Evolutionary conservation across 2,888 invertebrate genomes (phyloP).

Genomic region (Caenorhabditis wallacei): DNA sequence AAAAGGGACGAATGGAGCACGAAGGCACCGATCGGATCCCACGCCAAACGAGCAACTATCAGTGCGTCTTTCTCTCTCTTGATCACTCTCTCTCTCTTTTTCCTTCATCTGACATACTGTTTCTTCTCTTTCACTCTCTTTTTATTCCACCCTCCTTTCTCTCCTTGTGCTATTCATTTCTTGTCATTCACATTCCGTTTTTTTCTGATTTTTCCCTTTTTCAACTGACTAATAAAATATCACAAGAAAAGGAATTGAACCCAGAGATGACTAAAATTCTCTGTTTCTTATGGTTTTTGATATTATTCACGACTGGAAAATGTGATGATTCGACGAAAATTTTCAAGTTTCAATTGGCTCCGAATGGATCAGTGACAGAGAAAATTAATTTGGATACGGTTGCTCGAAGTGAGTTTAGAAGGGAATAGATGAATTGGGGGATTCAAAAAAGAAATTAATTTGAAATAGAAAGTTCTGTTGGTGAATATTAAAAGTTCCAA

Average conservation of each 20-base stretch:
- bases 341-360: background rate
- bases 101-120: background rate
- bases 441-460: too few relatives aligned
- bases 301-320: background rate
- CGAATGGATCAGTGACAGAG: background rate
- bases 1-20: constrained; percentile 12
- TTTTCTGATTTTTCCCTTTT: background rate
- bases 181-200: constrained; percentile 10
- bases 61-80: constrained; percentile 16
- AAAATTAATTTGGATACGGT: background rate
- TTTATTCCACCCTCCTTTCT: background rate
- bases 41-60: constrained; percentile 32
- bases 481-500: too few relatives aligned
- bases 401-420: background rate
- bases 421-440: too few relatives aligned
- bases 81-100: constrained; percentile 4
- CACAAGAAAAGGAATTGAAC: background rate
- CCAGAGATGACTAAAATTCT: background rate
- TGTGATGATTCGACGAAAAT: background rate
- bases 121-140: background rate
- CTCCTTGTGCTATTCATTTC: background rate
- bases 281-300: background rate
- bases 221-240: constrained; percentile 21
- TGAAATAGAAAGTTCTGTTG: too few relatives aligned
- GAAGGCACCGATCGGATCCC: constrained; percentile 24